A percentile compares a stretch with the other conserved stretches of the same genome.
These are phyloP conservation scores for Sesia bembeciformis DNA, from an alignment of 2,888 invertebrate genomes.

Conservation along the genomic window DNA sequence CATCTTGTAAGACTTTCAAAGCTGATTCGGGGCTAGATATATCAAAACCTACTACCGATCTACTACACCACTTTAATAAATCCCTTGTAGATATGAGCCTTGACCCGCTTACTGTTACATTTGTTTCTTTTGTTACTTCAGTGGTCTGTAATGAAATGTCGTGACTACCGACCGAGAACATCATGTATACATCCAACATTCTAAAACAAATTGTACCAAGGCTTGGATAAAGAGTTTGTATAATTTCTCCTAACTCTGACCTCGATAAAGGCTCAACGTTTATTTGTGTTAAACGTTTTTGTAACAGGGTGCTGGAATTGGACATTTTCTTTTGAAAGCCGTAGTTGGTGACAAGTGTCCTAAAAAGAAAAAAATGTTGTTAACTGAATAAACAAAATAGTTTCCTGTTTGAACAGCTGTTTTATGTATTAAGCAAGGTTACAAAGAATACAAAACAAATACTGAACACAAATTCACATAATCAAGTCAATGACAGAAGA, in stretches of 20 bases:
- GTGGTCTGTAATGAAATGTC: conserved; percentile 59
- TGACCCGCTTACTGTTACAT: conserved; percentile 56
- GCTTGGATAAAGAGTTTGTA: conserved; percentile 79
- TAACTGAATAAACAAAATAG: background rate
- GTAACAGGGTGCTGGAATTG: conserved; percentile 79
- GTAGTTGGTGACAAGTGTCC: conserved; percentile 74
- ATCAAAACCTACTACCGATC: conserved; percentile 83
- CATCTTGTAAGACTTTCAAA: conserved; percentile 87
- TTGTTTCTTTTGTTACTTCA: conserved; percentile 29
- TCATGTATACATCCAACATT: conserved; percentile 88
- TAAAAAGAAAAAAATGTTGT: conserved; percentile 31
- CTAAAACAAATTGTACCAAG: conserved; percentile 82
- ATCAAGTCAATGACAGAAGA: too few relatives aligned
- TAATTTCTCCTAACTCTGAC: conserved; percentile 82
- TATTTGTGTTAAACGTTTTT: conserved; percentile 88
- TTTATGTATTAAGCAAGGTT: too few relatives aligned
- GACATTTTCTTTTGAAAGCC: conserved; percentile 78
- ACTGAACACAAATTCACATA: too few relatives aligned
- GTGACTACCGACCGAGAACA: conserved; percentile 84
- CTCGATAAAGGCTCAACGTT: conserved; percentile 85
- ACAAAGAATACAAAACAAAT: too few relatives aligned
- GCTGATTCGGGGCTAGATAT: conserved; percentile 81
- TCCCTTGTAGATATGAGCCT: conserved; percentile 88
- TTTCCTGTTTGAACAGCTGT: too few relatives aligned
- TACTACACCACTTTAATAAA: conserved; percentile 91